Percentiles rank a stretch among this genome's conserved stretches.
phyloP scores from a whole-genome alignment of 2,797 vertebrate genomes.

The Clarias laeviceps region DNA sequence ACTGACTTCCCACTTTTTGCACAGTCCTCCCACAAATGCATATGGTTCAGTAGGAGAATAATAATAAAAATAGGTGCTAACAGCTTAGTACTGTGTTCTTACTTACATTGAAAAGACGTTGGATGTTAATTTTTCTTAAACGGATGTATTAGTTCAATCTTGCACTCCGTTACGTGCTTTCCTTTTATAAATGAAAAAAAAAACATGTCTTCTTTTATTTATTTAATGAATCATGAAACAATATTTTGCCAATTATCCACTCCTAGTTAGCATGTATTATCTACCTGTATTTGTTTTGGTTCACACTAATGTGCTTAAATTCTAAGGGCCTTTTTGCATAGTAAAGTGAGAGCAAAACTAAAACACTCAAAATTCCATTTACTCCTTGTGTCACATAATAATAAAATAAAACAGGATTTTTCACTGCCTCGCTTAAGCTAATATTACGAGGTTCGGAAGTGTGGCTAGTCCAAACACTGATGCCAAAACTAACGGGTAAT shows the following conservation, averaged over 20 bases:
- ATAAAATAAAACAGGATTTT: neutral
- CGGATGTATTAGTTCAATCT: neutral
- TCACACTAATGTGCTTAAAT: neutral
- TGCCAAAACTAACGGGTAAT: constrained; percentile 1
- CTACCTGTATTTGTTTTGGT: neutral
- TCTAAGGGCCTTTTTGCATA: neutral
- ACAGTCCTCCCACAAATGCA: neutral
- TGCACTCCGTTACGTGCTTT: neutral
- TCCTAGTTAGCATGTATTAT: neutral
- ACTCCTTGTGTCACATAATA: neutral
- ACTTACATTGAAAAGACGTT: neutral
- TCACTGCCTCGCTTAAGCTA: neutral
- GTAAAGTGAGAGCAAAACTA: neutral
- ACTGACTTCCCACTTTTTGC: neutral
- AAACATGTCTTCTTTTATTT: neutral
- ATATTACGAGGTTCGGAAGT: neutral
- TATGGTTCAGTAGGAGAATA: neutral
- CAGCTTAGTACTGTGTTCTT: neutral
- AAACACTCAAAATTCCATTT: neutral
- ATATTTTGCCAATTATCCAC: neutral
- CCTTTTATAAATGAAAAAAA: neutral
- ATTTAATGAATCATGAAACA: neutral
- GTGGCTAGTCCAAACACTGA: neutral
- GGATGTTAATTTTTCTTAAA: neutral
- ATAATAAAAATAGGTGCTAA: neutral